Base-by-base conservation (phyloP, 2,797 vertebrate species). In the Enteromius thamalakanensis region DNA sequence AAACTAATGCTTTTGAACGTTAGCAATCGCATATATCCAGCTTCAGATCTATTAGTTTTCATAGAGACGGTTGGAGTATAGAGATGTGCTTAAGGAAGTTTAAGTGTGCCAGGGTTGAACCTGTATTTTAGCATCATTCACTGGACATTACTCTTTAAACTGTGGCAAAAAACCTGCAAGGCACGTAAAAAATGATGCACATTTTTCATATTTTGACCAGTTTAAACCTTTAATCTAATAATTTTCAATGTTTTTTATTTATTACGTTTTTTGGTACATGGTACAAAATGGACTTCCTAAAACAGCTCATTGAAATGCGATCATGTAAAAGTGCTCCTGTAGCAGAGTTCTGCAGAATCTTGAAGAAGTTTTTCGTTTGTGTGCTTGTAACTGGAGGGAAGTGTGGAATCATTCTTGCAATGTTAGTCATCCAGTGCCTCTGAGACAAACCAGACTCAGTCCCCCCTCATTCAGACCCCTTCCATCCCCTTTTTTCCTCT, bases 341-440 rank as follows among this genome's bases (percentile, higher is more conserved):
- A 21, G 47, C 21, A 53, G 64, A 70, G 37, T 21, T 34, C 47
- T 53, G 67, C 49, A 37, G 23, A 26, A 19, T 71, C 23, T 53
- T n/a, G 51, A 75, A 12, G 49, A 37, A 29, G 72, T 75, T 82
- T 76, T 40, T 83, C 21, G 1, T 67, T 70, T 70, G 67, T 75
- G 53, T 32, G 40, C 83, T 67, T 79, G 84, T 87, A 81, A 58
- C 64, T 69, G 47, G 74, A 69, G 87, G 82, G 82, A 70, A 81
- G 77, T 37, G 69, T 83, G 40, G 74, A 89, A 82, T 68, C 90
- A 91, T 87, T 90, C 82, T 49, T 87, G 65, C 53, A 29, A 58
- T 71, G 51, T 87, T 88, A 88, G 87, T 87, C 87, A 89, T 79
- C 40, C 26, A 60, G 58, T 5, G 77, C 72, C 70, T 77, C 53